Evolutionary conservation across 2,113 vertebrate genomes (phyloP), one percentile per base, ranked within the genome.

Genomic region (Trematomus loennbergii): DNA sequence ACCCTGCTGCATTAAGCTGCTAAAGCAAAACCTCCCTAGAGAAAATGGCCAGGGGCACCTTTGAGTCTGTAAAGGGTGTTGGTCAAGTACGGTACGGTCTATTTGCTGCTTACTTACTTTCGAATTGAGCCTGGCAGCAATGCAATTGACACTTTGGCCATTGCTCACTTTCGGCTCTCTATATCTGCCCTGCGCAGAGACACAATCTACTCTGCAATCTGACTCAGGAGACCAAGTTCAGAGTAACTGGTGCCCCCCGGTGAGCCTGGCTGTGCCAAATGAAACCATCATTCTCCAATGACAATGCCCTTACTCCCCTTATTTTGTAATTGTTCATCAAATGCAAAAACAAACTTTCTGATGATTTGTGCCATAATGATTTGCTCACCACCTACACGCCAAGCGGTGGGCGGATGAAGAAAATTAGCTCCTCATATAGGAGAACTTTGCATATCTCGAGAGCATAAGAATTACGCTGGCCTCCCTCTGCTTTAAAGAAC

Each of bases 201-300:
- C 78, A 78, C 75, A 80, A 73, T 85, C 67, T 71, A 36, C 68
- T 63, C 29, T 25, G 77, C 65, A 62, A 67, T 76, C 85, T 62
- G 68, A 85, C 69, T 83, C 84, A 20, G 71, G 73, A 79, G 58
- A 46, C 63, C 53, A 66, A 66, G 49, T 16, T 17, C 53, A 60
- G 81, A 82, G 84, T 65, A 69, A 50, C 76, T 17, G 55, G 15
- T 46, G 75, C 57, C 87, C 62, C 16, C 20, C 55, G 33, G 80
- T 60, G 3, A 71, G 63, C 82, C 79, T 12, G 0, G 25, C 50
- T 9, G 6, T 18, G 72, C 78, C 81, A 71, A 87, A 82, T 84
- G 81, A 87, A 87, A 76, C 84, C 73, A 86, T 86, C 84, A 89
- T 62, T 89, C 80, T 83, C 65, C 63, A 18, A 59, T 87, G 87